phyloP scores from a whole-genome alignment of 2,888 invertebrate genomes.

The Chrysomela aeneicollis region DNA sequence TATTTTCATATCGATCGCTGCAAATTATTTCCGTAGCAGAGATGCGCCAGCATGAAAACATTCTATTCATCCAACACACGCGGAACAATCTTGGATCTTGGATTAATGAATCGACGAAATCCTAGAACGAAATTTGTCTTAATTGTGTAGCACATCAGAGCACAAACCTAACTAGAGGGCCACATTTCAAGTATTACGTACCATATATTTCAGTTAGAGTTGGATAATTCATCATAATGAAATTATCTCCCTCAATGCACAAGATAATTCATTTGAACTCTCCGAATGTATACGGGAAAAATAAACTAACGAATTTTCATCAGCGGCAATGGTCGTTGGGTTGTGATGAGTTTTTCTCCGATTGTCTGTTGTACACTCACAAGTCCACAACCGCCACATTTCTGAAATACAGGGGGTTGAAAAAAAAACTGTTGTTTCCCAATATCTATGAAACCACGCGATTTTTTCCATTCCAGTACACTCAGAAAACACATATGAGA shows the following conservation, averaged over 20 bases:
- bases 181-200: conserved; percentile 41
- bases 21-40: too few relatives aligned
- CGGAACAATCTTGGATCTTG: too few relatives aligned
- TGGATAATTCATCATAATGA: conserved; percentile 44
- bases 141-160: conserved; percentile 4
- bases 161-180: conserved; percentile 25
- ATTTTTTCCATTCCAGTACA: too few relatives aligned
- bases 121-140: background rate
- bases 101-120: background rate
- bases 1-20: too few relatives aligned
- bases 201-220: conserved; percentile 49
- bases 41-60: too few relatives aligned
- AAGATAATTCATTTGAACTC: conserved; percentile 10
- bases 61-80: too few relatives aligned
- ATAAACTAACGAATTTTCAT: background rate
- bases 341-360: background rate
- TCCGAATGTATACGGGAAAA: background rate
- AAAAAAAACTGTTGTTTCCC: too few relatives aligned
- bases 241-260: conserved; percentile 36
- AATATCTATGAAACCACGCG: too few relatives aligned
- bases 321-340: background rate
- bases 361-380: background rate
- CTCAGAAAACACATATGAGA: too few relatives aligned
- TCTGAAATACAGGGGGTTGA: too few relatives aligned
- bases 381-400: too few relatives aligned